phyloP scores from a whole-genome alignment of 2,888 invertebrate species.

The Drosophila lacicola region DNA sequence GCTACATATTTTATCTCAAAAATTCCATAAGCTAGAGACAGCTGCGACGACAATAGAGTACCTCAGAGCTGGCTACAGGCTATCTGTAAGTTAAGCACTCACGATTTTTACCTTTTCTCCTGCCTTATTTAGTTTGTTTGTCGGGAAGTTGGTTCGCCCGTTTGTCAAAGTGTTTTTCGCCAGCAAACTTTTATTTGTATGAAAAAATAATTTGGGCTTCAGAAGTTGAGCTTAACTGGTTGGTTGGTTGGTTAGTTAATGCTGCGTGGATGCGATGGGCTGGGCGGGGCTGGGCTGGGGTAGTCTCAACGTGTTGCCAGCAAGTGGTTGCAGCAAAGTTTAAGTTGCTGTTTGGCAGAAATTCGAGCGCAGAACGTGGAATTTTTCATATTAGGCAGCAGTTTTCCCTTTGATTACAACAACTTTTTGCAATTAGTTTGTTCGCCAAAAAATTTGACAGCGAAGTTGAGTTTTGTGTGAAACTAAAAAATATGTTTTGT shows the following conservation, averaged over 20 bases:
- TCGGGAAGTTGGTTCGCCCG: conserved; percentile 3
- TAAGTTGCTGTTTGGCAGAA: conserved; percentile 30
- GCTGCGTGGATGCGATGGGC: too few species aligned
- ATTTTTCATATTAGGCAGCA: conserved; percentile 31
- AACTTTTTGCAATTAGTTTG: conserved; percentile 41
- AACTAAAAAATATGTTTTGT: neutral
- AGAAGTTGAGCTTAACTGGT: conserved; percentile 40
- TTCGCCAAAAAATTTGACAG: conserved; percentile 4
- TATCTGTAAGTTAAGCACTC: neutral
- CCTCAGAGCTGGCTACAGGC: neutral
- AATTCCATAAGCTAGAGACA: too few species aligned
- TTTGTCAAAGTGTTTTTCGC: conserved; percentile 12
- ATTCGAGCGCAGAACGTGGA: conserved; percentile 5
- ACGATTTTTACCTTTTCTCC: too few species aligned
- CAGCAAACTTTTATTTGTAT: conserved; percentile 47
- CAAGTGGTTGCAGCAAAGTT: conserved; percentile 38
- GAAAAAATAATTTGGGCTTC: conserved; percentile 44
- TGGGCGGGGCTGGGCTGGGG: neutral
- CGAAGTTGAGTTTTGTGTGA: neutral
- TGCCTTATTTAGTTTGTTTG: neutral
- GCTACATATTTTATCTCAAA: too few species aligned
- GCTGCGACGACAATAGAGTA: neutral
- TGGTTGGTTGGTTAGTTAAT: neutral
- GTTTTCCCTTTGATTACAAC: conserved; percentile 12
- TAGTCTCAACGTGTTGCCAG: conserved; percentile 12